Evolutionary conservation across 2,888 invertebrate species (phyloP), one percentile per base, ranked within the genome.

Genomic region (Athetis lepigone): DNA sequence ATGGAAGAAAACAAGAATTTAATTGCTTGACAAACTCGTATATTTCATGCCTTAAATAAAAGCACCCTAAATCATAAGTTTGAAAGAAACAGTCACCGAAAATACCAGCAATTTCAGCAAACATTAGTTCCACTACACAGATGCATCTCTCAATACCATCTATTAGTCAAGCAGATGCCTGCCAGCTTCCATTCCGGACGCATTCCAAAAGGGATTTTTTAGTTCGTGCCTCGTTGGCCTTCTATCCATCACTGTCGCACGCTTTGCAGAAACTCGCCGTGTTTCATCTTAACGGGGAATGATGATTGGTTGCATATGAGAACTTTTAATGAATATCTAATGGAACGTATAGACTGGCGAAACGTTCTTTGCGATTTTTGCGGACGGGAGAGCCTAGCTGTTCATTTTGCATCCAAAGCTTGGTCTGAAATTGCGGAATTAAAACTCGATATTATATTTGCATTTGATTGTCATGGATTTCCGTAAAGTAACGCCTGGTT

Each of bases 161-260:
- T 45, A 61, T 60, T 65, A 70, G 65, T 67, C 68, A 51, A 45
- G 52, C 42, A 54, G 37, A 63, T 36, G 19, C 21, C 37, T 33
- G 33, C 4, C 33, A 16, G 25, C 40, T 62, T 58, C 59, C 58
- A 63, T 54, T 54, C 37, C 55, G 29, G 58, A 55, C 47, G 51
- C 50, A 71, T 72, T 69, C 56, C 57, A 54, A 74, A 75, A 74
- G 60, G 54, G 69, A 80, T 81, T 81, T 80, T 79, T 79, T 81
- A 78, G 70, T 75, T 63, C 56, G 59, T 67, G 56, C 27, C 65
- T 57, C 65, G 61, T 65, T 74, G 71, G 72, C 56, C 66, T 50
- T 69, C 82, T 72, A 83, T 83, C 78, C 64, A 73, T 82, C 81
- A 79, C 73, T 57, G 79, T 78, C 76, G 19, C 54, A 46, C 47